Evolutionary conservation across 2,797 vertebrate genomes (phyloP).

Genomic region (Peromyscus aztecus): DNA sequence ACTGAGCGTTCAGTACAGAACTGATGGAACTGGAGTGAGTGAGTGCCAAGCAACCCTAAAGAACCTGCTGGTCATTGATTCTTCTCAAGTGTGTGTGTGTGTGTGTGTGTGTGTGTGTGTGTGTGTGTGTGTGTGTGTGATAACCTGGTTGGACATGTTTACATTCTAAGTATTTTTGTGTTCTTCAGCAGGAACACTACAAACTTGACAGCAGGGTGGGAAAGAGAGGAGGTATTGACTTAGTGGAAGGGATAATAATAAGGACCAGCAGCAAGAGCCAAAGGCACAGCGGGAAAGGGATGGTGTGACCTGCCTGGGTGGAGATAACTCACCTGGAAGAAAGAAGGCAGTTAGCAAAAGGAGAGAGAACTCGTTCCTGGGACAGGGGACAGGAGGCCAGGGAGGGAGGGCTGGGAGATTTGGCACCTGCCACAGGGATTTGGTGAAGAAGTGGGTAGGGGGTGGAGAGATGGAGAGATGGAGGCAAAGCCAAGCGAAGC

Average conservation of each 20-base stretch:
- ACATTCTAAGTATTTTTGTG: neutral
- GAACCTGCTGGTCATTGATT: neutral
- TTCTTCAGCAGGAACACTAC: neutral
- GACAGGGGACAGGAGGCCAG: neutral
- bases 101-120: too few relatives aligned
- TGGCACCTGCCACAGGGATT: neutral
- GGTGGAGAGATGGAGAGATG: neutral
- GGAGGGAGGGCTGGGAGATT: neutral
- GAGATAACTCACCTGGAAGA: neutral
- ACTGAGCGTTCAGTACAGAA: neutral
- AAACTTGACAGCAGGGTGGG: neutral
- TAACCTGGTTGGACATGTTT: neutral
- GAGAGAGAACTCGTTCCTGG: neutral
- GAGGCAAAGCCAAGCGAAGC: neutral
- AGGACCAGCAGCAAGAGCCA: neutral
- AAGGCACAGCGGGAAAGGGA: neutral
- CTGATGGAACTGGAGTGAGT: neutral
- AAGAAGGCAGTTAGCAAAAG: neutral
- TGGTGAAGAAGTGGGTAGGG: neutral
- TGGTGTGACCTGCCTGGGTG: neutral
- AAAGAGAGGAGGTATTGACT: neutral
- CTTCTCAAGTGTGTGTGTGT: neutral
- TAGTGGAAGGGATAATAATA: neutral
- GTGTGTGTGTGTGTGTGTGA: too few relatives aligned
- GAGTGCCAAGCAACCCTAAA: neutral